Evolutionary conservation across 2,797 vertebrate genomes (phyloP).

Genomic region (Mormyrus proboscirostris): DNA sequence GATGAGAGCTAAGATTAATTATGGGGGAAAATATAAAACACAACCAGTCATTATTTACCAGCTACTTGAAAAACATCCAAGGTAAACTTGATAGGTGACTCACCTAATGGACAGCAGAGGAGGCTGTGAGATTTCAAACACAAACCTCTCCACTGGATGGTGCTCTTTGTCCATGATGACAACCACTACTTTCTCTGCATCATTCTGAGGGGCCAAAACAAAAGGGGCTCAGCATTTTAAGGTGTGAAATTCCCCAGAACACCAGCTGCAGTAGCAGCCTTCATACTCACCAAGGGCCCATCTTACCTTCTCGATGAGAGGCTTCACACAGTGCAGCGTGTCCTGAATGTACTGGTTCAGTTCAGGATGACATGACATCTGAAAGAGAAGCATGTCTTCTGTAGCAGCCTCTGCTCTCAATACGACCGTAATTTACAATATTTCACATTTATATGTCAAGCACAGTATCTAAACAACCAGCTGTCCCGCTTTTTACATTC

Average conservation of each 20-base stretch:
- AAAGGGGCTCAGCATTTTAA: background rate
- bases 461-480: background rate
- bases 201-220: constrained; percentile 64
- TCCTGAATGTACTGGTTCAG: constrained; percentile 96
- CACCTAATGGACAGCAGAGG: constrained; percentile 89
- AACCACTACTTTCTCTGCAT: constrained; percentile 93
- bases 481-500: background rate
- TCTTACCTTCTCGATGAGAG: constrained; percentile 89
- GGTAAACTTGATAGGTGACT: constrained; percentile 3
- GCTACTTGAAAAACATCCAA: background rate
- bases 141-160: constrained; percentile 94
- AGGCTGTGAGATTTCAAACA: constrained; percentile 95
- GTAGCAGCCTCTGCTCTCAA: background rate
- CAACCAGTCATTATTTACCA: background rate
- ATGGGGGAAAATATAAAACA: background rate
- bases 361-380: constrained; percentile 98
- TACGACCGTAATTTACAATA: background rate
- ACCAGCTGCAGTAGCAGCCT: background rate
- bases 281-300: background rate
- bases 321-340: constrained; percentile 88
- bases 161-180: constrained; percentile 98
- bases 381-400: constrained; percentile 28
- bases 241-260: background rate
- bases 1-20: background rate
- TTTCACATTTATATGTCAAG: background rate